These are phyloP conservation scores for Cyprinodon tularosa DNA, from an alignment of 2,113 vertebrate genomes.

Conservation along the genomic window DNA sequence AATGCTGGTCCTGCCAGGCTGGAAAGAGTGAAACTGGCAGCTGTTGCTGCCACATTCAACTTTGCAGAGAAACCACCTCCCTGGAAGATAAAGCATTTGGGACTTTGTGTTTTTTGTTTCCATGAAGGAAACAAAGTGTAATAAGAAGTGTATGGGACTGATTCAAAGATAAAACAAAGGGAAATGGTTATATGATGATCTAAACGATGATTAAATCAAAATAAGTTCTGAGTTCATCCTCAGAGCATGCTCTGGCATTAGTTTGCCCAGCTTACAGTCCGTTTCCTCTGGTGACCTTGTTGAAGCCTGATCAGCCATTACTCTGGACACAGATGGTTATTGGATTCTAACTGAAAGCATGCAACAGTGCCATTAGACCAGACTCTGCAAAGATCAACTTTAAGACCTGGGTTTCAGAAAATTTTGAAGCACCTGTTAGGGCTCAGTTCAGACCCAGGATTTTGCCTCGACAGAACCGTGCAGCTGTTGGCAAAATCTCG, in stretches of 20 bases:
- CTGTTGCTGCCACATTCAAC: slow-evolving; percentile 72
- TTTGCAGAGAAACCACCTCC: slow-evolving; percentile 45
- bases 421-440: slow-evolving; percentile 77
- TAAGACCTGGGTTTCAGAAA: slow-evolving; percentile 61
- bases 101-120: slow-evolving; percentile 16
- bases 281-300: slow-evolving; percentile 8
- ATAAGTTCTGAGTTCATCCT: neutral
- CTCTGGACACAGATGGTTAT: slow-evolving; percentile 54
- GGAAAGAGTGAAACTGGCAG: slow-evolving; percentile 70
- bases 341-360: slow-evolving; percentile 56
- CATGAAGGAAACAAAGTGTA: neutral
- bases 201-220: slow-evolving; percentile 16
- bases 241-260: neutral
- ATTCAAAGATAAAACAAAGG: neutral
- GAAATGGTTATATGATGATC: neutral
- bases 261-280: slow-evolving; percentile 9
- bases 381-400: slow-evolving; percentile 66
- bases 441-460: slow-evolving; percentile 61
- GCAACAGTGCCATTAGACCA: slow-evolving; percentile 51
- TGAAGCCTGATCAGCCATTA: slow-evolving; percentile 22
- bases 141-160: slow-evolving; percentile 5
- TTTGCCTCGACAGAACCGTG: slow-evolving; percentile 52
- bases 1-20: slow-evolving; percentile 61
- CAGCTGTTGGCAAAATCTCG: slow-evolving; percentile 69
- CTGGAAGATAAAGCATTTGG: slow-evolving; percentile 35